phyloP scores from a whole-genome alignment of 2,797 vertebrate species.

The Tadarida brasiliensis region DNA sequence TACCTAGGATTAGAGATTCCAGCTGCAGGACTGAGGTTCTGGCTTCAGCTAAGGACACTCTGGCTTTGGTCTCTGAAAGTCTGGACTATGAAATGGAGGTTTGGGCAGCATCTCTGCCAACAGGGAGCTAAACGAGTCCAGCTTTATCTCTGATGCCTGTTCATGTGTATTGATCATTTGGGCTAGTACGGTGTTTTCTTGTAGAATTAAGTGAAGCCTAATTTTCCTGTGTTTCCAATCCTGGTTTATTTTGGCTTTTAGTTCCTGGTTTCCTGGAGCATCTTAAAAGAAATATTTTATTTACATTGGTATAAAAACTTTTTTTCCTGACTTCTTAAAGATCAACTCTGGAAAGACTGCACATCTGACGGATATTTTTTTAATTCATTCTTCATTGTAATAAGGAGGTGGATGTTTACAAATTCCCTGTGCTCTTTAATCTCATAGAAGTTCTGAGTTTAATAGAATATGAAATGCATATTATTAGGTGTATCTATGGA shows the following conservation, averaged over 20 bases:
- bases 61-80: conserved; percentile 31
- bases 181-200: conserved; percentile 23
- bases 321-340: neutral
- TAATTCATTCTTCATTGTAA: conserved; percentile 36
- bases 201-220: conserved; percentile 20
- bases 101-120: conserved; percentile 6
- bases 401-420: conserved; percentile 51
- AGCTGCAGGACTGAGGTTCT: neutral
- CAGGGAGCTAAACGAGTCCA: neutral
- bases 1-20: neutral
- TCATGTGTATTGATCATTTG: neutral
- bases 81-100: conserved; percentile 17
- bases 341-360: conserved; percentile 1
- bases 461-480: neutral
- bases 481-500: neutral
- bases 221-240: conserved; percentile 44
- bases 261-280: conserved; percentile 43
- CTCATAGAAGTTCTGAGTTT: neutral
- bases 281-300: conserved; percentile 32
- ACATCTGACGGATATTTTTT: conserved; percentile 6
- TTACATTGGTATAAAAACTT: neutral
- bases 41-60: neutral
- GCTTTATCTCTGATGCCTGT: neutral
- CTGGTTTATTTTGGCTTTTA: conserved; percentile 53
- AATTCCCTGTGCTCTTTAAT: conserved; percentile 49